phyloP scores from a whole-genome alignment of 2,888 invertebrate genomes.

The Euclidia mi region DNA sequence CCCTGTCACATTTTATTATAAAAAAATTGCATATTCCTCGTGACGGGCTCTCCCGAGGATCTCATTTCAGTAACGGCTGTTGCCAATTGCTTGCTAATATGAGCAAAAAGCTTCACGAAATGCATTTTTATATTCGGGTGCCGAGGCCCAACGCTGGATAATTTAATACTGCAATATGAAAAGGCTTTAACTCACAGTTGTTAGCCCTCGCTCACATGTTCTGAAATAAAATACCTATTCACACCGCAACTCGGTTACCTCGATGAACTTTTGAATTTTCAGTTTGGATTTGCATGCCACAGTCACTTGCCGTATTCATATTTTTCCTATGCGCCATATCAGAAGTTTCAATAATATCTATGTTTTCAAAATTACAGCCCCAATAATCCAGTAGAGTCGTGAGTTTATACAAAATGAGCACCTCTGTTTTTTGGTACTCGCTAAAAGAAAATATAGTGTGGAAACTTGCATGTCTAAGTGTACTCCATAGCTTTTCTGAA shows the following conservation, averaged over 20 bases:
- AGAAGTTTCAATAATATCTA: constrained; percentile 4
- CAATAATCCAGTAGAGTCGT: not conserved
- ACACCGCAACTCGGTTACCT: constrained; percentile 53
- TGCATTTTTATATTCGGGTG: constrained; percentile 44
- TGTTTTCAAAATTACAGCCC: not conserved
- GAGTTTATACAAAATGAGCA: too few relatives aligned
- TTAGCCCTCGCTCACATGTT: constrained; percentile 49
- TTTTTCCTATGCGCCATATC: constrained; percentile 25
- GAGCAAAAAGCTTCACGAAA: constrained; percentile 46
- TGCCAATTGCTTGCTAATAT: constrained; percentile 51
- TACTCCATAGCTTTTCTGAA: too few relatives aligned
- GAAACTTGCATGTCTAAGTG: too few relatives aligned
- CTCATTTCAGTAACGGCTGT: constrained; percentile 55
- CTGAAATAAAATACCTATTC: constrained; percentile 64
- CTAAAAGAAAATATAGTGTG: too few relatives aligned
- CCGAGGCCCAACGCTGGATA: constrained; percentile 30
- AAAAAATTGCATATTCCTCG: constrained; percentile 38
- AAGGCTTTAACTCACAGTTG: constrained; percentile 43
- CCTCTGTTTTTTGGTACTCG: too few relatives aligned
- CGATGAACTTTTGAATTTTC: constrained; percentile 58
- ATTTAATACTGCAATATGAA: constrained; percentile 52
- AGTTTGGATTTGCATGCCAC: constrained; percentile 47
- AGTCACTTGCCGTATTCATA: constrained; percentile 45
- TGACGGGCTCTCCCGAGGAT: constrained; percentile 28
- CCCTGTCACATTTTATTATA: constrained; percentile 36